Conservation (phyloP, 2,113 vertebrate species). For the Melanerpes formicivorus region DNA sequence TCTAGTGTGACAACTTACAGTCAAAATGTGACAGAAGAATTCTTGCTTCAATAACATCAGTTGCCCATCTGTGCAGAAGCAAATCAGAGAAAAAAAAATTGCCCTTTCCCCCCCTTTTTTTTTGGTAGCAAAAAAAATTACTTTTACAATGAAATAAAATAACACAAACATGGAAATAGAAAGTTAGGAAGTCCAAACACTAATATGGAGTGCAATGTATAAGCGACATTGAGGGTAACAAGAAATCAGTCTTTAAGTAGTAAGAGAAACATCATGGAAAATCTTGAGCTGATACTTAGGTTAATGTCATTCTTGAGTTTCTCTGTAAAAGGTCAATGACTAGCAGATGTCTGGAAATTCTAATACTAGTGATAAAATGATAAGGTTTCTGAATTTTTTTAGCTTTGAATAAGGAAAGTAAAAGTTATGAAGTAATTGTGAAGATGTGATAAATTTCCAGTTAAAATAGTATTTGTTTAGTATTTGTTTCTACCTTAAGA, state of each 20-base stretch:
- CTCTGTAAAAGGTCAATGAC: conserved; percentile 46
- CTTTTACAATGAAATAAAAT: not conserved
- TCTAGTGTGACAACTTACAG: not conserved
- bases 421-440: not conserved
- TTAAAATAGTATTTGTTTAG: not conserved
- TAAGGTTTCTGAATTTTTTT: not conserved
- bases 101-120: too few relatives aligned
- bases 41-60: not conserved
- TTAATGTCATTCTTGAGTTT: not conserved
- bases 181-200: not conserved
- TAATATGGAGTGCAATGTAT: not conserved
- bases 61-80: not conserved
- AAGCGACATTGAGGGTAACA: not conserved
- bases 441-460: not conserved
- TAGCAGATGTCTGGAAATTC: conserved; percentile 38
- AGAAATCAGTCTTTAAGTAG: not conserved
- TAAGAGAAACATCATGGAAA: not conserved
- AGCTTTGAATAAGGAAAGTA: not conserved
- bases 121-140: not conserved
- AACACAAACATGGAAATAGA: not conserved
- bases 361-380: not conserved
- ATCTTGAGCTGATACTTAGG: conserved; percentile 9
- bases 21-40: rapidly evolving
- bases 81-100: not conserved
- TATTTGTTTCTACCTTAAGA: not conserved